Evolutionary conservation across 1,140 invertebrate genomes (phyloP), one percentile per base, ranked within the genome.

Genomic region (Tetragonula clypearis): DNA sequence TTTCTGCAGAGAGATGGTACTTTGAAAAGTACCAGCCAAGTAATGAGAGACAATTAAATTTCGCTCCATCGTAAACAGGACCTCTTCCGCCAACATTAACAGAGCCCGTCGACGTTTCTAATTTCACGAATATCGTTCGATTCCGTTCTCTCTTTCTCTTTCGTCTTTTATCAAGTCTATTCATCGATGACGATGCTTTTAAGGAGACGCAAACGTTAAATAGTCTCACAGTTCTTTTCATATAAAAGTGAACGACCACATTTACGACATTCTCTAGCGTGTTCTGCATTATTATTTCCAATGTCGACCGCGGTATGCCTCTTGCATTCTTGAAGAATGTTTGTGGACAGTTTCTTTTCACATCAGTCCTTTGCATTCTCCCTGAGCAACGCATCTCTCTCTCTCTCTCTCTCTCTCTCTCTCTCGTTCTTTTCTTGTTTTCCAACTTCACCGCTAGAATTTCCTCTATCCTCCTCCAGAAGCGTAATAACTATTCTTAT

Each of bases 401-500:
- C 2, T 55, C 15, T 55, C 41, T 35, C 9, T 73, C 19, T 73
- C 49, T 15, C 49, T 15, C 55, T 6, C 15, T 55, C 4, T 55
- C 41, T 49, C 9, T 21, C 73, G 17, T 19, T 82, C 80, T 35
- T 30, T 75, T 30, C 68, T n/a, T 23, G 26, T 69, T 58, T 66
- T 19, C 19, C 55, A 75, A 71, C 79, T 87, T 85, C 53, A 23
- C 0, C 60, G 23, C 78, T 78, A 49, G 72, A 68, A 55, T 73
- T 69, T 85, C 14, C 75, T 79, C 56, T n/a, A 55, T 68, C 58
- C 76, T 12, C 53, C 35, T 62, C 15, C 58, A 35, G 19, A 15
- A 87, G 78, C 68, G 82, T 88, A 88, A 88, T 86, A 89, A 89
- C 87, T 85, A 86, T 88, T 88, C 83, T 78, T 88, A 88, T 88